phyloP scores from a whole-genome alignment of 1,140 invertebrate species.

The Sycophila sp. region DNA sequence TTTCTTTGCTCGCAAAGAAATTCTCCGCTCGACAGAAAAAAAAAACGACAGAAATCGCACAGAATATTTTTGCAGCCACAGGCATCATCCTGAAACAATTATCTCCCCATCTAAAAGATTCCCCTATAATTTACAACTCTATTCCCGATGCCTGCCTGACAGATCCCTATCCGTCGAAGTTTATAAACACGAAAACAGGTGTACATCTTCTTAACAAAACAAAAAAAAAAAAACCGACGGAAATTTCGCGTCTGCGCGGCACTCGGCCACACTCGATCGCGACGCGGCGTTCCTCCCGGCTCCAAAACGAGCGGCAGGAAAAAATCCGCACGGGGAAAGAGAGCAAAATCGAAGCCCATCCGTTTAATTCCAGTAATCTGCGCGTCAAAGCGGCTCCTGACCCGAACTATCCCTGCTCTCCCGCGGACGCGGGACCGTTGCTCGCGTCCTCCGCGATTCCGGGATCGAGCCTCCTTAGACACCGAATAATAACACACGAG shows the following conservation, averaged over 20 bases:
- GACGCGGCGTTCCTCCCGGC: background rate
- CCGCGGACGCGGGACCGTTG: background rate
- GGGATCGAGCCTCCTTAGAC: conserved; percentile 28
- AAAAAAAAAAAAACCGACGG: background rate
- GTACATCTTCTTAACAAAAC: no score
- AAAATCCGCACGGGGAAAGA: background rate
- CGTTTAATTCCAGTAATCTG: conserved; percentile 66
- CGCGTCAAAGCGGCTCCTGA: conserved; percentile 62
- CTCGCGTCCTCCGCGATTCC: conserved; percentile 20
- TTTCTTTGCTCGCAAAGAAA: no score
- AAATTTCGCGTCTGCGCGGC: background rate
- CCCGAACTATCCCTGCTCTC: conserved; percentile 41
- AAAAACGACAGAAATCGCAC: background rate
- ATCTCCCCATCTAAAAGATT: background rate
- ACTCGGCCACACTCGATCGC: background rate
- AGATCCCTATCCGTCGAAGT: no score
- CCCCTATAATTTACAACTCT: background rate
- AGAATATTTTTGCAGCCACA: background rate
- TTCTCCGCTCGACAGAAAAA: no score
- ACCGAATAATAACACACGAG: conserved; percentile 61
- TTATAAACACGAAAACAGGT: conserved; percentile 2
- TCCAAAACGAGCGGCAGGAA: background rate
- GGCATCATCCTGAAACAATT: background rate
- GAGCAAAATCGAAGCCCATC: conserved; percentile 32
- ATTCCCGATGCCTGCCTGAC: background rate